Conservation (phyloP, 2,113 vertebrate genomes). For the Oryzias javanicus region DNA sequence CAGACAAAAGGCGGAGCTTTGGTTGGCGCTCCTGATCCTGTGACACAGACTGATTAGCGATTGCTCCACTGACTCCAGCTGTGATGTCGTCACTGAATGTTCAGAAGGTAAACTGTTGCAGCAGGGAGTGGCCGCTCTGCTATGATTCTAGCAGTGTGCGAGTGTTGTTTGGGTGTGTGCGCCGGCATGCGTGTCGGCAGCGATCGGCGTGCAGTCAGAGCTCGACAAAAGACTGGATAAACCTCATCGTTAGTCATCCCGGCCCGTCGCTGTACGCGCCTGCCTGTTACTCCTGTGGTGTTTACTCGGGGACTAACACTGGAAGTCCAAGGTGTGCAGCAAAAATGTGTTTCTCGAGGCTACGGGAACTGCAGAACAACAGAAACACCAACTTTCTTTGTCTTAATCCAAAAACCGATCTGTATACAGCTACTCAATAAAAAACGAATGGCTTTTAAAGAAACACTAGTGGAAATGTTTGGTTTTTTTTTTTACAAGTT, state of each 20-base stretch:
- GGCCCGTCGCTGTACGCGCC: slow-evolving; percentile 45
- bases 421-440: too few species aligned
- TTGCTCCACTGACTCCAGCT: slow-evolving; percentile 66
- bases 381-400: slow-evolving; percentile 13
- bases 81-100: slow-evolving; percentile 52
- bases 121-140: slow-evolving; percentile 60
- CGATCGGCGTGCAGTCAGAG: slow-evolving; percentile 36
- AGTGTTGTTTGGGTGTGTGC: slow-evolving; percentile 17
- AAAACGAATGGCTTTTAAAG: too few species aligned
- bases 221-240: slow-evolving; percentile 48
- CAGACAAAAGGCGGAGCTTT: slow-evolving; percentile 14
- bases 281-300: slow-evolving; percentile 36
- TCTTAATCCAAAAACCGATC: too few species aligned
- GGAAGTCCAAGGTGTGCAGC: slow-evolving; percentile 54
- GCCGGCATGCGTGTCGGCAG: background rate
- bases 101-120: slow-evolving; percentile 29
- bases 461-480: too few species aligned
- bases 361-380: slow-evolving; percentile 28
- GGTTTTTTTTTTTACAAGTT: slow-evolving; percentile 4
- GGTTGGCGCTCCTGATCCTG: slow-evolving; percentile 37
- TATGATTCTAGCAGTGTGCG: slow-evolving; percentile 10
- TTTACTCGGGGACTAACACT: slow-evolving; percentile 56
- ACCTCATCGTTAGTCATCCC: slow-evolving; percentile 61
- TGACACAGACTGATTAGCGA: slow-evolving; percentile 52
- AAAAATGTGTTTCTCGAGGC: slow-evolving; percentile 63